phyloP scores from a whole-genome alignment of 2,797 vertebrate species.

The Tiaroga cobitis region DNA sequence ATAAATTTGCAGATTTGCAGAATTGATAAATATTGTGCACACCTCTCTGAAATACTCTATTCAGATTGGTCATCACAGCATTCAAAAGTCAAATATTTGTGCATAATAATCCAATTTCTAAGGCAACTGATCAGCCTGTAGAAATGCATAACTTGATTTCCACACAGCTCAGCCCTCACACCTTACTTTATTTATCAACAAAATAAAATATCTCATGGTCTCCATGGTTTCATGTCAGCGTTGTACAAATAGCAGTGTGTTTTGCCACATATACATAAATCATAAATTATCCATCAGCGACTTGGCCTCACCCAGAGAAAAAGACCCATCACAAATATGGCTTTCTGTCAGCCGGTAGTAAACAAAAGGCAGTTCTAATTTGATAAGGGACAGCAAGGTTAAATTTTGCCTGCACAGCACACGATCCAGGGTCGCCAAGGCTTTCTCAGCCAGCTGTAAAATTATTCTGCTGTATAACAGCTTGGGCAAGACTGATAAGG shows the following conservation, averaged over 20 bases:
- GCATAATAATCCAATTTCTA: not conserved
- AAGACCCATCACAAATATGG: constrained; percentile 30
- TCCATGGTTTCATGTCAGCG: constrained; percentile 14
- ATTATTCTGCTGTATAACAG: constrained; percentile 49
- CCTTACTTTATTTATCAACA: not conserved
- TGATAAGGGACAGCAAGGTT: constrained; percentile 54
- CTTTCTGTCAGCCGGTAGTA: constrained; percentile 43
- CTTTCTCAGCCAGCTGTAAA: constrained; percentile 47
- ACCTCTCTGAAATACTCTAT: too few relatives aligned
- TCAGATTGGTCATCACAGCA: too few relatives aligned
- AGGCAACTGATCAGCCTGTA: not conserved
- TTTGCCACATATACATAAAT: constrained; percentile 51
- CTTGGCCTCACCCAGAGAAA: constrained; percentile 34
- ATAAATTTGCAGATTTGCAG: too few relatives aligned
- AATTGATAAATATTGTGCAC: too few relatives aligned
- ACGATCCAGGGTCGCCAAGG: constrained; percentile 45
- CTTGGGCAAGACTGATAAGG: constrained; percentile 52
- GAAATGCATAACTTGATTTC: not conserved
- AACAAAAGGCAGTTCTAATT: constrained; percentile 57
- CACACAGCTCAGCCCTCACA: not conserved
- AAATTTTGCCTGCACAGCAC: constrained; percentile 45
- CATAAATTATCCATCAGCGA: constrained; percentile 44
- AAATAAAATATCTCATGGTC: not conserved
- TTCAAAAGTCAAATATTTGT: too few relatives aligned
- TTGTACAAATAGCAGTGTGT: constrained; percentile 37